A percentile compares a stretch with the other conserved stretches of the same genome.
Conservation (phyloP, 1,140 invertebrate genomes). For the Thaumetopoea pityocampa region DNA sequence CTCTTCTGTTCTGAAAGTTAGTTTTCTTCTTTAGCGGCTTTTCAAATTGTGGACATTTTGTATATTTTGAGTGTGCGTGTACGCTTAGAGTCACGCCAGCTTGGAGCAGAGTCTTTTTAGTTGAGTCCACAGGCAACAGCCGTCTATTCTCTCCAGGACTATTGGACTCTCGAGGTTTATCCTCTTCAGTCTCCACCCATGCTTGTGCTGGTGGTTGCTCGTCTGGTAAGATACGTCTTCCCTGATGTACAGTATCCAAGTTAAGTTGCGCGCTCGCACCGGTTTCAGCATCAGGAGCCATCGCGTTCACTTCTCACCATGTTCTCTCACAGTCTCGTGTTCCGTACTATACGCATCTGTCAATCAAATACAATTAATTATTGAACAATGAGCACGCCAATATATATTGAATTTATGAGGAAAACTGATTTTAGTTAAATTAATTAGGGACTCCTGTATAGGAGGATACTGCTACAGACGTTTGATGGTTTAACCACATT, state of each 20-base stretch:
- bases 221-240: slow-evolving; percentile 40
- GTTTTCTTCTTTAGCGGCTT: slow-evolving; percentile 39
- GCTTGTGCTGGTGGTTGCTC: slow-evolving; percentile 31
- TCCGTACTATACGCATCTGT: no score
- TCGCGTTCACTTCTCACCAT: slow-evolving; percentile 36
- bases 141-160: slow-evolving; percentile 49
- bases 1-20: slow-evolving; percentile 51
- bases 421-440: no score
- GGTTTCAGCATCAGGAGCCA: slow-evolving; percentile 53
- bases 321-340: no score
- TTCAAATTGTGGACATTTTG: slow-evolving; percentile 28
- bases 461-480: no score
- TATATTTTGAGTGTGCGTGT: slow-evolving; percentile 31
- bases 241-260: slow-evolving; percentile 35
- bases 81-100: slow-evolving; percentile 48
- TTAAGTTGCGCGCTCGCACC: slow-evolving; percentile 39
- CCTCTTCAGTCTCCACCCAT: slow-evolving; percentile 49
- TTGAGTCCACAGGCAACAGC: slow-evolving; percentile 27
- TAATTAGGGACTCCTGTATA: no score
- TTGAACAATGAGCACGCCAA: no score
- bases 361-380: no score
- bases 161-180: slow-evolving; percentile 23
- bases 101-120: slow-evolving; percentile 36
- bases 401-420: no score
- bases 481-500: no score